Conservation (phyloP, 2,888 invertebrate species). For the Tricholauxania praeusta region DNA sequence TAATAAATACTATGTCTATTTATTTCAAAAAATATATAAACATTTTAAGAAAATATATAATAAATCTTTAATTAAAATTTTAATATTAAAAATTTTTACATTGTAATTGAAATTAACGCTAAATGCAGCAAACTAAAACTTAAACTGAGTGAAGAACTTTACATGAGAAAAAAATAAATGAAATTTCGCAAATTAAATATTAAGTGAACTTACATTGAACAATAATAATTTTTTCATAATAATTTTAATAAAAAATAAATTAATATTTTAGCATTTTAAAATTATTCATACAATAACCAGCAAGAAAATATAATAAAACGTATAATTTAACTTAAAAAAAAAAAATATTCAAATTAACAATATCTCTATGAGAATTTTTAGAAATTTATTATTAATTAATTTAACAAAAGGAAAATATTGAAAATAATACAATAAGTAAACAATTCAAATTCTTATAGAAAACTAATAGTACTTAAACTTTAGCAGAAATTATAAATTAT, state of each 20-base stretch:
- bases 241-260: background rate
- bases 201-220: conserved; percentile 6
- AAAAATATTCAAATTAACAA: conserved; percentile 9
- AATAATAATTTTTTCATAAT: background rate
- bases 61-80: background rate
- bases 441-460: background rate
- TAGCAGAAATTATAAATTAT: too few species aligned
- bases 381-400: conserved; percentile 12
- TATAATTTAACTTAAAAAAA: background rate
- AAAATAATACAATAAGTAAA: background rate
- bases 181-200: background rate
- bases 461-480: too few species aligned
- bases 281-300: background rate
- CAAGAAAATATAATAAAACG: background rate
- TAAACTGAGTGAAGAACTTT: too few species aligned
- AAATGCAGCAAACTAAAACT: too few species aligned
- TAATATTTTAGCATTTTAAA: conserved; percentile 12
- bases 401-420: conserved; percentile 8
- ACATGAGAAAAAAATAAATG: background rate
- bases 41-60: background rate
- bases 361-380: conserved; percentile 19
- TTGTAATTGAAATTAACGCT: conserved; percentile 4
- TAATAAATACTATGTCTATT: too few species aligned
- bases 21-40: too few species aligned
- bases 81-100: background rate